phyloP scores from a whole-genome alignment of 1,140 invertebrate species.

The Heliconius melpomene region DNA sequence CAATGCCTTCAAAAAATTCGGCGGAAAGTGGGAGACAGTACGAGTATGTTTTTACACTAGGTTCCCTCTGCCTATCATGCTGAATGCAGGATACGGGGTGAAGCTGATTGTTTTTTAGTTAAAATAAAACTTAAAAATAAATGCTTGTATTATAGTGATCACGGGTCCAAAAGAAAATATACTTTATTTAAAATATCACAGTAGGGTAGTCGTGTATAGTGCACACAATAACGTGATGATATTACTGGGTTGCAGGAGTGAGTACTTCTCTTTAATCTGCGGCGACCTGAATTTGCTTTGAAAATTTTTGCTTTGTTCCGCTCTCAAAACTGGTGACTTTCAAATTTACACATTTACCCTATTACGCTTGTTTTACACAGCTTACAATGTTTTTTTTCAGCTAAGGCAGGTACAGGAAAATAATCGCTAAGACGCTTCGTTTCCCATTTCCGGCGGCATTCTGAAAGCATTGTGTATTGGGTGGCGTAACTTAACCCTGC shows the following conservation, averaged over 20 bases:
- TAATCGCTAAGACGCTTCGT: too few species aligned
- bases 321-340: constrained; percentile 37
- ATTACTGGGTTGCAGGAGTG: constrained; percentile 33
- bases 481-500: too few species aligned
- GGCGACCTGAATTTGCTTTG: constrained; percentile 44
- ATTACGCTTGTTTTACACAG: constrained; percentile 15
- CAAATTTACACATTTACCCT: constrained; percentile 36
- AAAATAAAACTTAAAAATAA: not conserved
- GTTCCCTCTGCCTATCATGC: too few species aligned
- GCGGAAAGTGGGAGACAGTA: not conserved
- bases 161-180: not conserved
- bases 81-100: too few species aligned
- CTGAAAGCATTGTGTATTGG: too few species aligned
- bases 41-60: not conserved
- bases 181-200: not conserved
- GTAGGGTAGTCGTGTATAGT: constrained; percentile 18
- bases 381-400: not conserved
- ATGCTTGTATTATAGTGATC: not conserved
- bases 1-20: too few species aligned
- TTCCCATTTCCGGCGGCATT: too few species aligned
- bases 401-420: too few species aligned
- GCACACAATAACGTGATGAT: constrained; percentile 35
- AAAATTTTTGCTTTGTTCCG: constrained; percentile 42
- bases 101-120: not conserved
- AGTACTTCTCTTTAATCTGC: constrained; percentile 38